Conservation (phyloP, 2,113 vertebrate genomes). For the Anoplopoma fimbria region DNA sequence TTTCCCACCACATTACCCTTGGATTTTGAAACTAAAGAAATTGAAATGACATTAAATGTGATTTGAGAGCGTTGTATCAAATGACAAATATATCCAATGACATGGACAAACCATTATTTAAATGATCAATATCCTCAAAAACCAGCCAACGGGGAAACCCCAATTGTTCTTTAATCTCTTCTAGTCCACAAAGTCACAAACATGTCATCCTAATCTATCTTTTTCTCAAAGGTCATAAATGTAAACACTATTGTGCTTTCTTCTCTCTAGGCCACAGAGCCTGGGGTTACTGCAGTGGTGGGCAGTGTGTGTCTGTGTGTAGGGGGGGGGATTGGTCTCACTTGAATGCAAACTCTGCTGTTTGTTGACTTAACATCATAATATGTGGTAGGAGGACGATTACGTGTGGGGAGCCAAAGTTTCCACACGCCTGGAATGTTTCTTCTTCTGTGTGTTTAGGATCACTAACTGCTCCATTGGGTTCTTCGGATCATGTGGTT, state of each 20-base stretch:
- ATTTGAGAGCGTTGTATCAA: background rate
- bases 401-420: slow-evolving; percentile 69
- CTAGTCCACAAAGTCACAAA: slow-evolving; percentile 48
- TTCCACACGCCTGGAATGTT: slow-evolving; percentile 72
- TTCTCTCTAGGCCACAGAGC: slow-evolving; percentile 47
- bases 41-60: background rate
- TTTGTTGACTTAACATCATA: slow-evolving; percentile 75
- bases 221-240: slow-evolving; percentile 50
- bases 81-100: background rate
- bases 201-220: slow-evolving; percentile 58
- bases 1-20: background rate
- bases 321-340: slow-evolving; percentile 33
- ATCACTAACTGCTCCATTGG: slow-evolving; percentile 54
- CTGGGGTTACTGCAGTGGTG: slow-evolving; percentile 22
- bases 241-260: slow-evolving; percentile 55
- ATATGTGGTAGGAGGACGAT: slow-evolving; percentile 72
- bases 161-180: slow-evolving; percentile 18
- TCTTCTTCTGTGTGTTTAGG: slow-evolving; percentile 60
- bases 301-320: slow-evolving; percentile 30
- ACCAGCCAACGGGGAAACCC: slow-evolving; percentile 24
- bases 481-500: slow-evolving; percentile 48
- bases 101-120: background rate
- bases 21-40: background rate
- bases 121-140: background rate
- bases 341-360: slow-evolving; percentile 63